Evolutionary conservation across 1,140 invertebrate genomes (phyloP).

Genomic region (Thrips palmi): DNA sequence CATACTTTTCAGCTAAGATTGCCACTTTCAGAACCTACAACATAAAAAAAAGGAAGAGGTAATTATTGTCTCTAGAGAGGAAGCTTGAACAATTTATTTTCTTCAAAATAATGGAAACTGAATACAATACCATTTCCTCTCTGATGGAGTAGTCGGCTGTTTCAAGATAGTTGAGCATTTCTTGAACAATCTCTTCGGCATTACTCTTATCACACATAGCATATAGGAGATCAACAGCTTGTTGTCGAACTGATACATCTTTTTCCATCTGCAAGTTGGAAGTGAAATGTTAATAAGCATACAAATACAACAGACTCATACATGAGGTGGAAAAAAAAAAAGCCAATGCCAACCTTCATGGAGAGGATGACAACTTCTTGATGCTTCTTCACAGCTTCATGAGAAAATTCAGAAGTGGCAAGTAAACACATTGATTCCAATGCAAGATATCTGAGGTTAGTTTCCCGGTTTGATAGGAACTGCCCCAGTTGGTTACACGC

Average conservation of each 20-base stretch:
- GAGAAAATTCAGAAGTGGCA: constrained; percentile 97
- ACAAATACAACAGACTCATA: neutral
- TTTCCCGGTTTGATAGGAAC: constrained; percentile 96
- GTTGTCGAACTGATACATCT: constrained; percentile 95
- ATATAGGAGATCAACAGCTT: constrained; percentile 97
- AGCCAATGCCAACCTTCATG: constrained; percentile 51
- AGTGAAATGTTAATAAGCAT: neutral
- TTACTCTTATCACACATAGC: constrained; percentile 99
- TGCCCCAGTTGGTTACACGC: constrained; percentile 98
- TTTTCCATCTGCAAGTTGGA: constrained; percentile 69
- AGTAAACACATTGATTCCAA: constrained; percentile 99
- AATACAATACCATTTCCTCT: constrained; percentile 81
- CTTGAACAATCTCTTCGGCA: constrained; percentile 98
- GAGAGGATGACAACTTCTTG: constrained; percentile 98
- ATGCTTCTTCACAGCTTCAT: constrained; percentile 99
- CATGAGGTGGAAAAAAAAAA: neutral
- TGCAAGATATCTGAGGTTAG: constrained; percentile 93
- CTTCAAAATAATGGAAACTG: neutral
- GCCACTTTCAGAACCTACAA: constrained; percentile 84
- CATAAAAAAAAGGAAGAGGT: constrained; percentile 8
- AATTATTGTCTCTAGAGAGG: neutral
- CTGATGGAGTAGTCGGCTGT: constrained; percentile 99
- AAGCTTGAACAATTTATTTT: neutral
- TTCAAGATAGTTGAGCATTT: constrained; percentile 98
- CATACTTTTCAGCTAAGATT: constrained; percentile 98